These are phyloP conservation scores for Ophonus ardosiacus DNA, from an alignment of 2,888 invertebrate species.

Conservation along the genomic window DNA sequence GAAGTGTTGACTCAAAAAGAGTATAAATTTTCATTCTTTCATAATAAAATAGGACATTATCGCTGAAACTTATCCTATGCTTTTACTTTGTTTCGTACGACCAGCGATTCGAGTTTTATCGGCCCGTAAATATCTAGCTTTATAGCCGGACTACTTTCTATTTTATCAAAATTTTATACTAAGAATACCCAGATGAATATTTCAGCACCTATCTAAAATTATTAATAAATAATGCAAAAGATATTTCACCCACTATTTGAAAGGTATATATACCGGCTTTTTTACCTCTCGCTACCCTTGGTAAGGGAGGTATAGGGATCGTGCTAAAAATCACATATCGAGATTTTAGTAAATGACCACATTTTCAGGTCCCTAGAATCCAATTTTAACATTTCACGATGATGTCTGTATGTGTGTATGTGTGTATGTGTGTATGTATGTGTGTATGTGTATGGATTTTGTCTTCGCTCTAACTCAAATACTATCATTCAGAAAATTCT, in stretches of 20 bases:
- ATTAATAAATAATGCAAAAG: background rate
- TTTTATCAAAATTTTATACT: background rate
- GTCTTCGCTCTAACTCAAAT: too few species aligned
- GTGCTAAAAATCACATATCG: too few species aligned
- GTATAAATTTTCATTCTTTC: slow-evolving; percentile 61
- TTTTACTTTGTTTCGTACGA: slow-evolving; percentile 33
- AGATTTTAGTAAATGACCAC: too few species aligned
- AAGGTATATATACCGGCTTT: background rate
- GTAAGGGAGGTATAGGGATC: too few species aligned
- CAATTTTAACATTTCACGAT: too few species aligned
- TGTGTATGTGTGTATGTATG: too few species aligned
- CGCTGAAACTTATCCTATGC: slow-evolving; percentile 30
- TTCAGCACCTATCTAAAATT: background rate
- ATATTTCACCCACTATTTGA: background rate
- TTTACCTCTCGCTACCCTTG: too few species aligned
- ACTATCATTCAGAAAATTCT: too few species aligned
- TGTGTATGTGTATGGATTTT: too few species aligned
- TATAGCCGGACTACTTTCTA: background rate
- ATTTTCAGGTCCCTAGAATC: too few species aligned
- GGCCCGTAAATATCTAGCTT: background rate
- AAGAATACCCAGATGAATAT: background rate
- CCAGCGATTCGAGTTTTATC: background rate
- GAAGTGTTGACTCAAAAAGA: slow-evolving; percentile 55
- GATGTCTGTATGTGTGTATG: too few species aligned
- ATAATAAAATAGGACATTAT: slow-evolving; percentile 57